Conservation (phyloP, 2,113 vertebrate genomes). For the Polypterus bichir region DNA sequence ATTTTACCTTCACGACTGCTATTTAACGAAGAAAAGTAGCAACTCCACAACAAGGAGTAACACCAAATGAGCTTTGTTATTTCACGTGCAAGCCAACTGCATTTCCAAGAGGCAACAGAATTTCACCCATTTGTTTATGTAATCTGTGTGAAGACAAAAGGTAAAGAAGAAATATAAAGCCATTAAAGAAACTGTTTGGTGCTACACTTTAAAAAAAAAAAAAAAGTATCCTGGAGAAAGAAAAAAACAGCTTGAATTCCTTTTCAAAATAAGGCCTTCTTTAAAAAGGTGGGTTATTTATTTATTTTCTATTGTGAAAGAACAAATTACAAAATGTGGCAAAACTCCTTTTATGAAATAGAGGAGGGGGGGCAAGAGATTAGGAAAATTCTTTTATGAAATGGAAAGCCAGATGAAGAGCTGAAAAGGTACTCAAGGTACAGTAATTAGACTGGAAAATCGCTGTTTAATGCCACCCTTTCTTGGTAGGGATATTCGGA, state of each 20-base stretch:
- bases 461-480: slow-evolving; percentile 50
- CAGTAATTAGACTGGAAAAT: slow-evolving; percentile 41
- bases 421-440: slow-evolving; percentile 40
- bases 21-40: slow-evolving; percentile 30
- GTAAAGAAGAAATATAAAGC: too few species aligned
- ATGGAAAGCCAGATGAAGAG: slow-evolving; percentile 48
- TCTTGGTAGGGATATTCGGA: slow-evolving; percentile 23
- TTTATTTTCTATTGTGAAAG: slow-evolving; percentile 24
- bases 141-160: too few species aligned
- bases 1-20: slow-evolving; percentile 36
- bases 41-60: slow-evolving; percentile 13
- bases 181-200: too few species aligned
- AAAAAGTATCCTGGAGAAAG: slow-evolving; percentile 30
- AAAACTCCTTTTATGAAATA: slow-evolving; percentile 15
- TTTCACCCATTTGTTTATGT: too few species aligned
- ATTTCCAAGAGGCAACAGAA: too few species aligned
- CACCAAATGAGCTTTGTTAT: too few species aligned
- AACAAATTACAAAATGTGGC: slow-evolving; percentile 13
- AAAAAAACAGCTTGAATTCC: slow-evolving; percentile 39
- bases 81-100: too few species aligned
- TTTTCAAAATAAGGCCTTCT: slow-evolving; percentile 43
- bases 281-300: slow-evolving; percentile 57
- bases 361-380: slow-evolving; percentile 23
- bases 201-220: slow-evolving; percentile 13
- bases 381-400: slow-evolving; percentile 40